phyloP scores from a whole-genome alignment of 2,113 vertebrate species.

The Furnarius figulus region DNA sequence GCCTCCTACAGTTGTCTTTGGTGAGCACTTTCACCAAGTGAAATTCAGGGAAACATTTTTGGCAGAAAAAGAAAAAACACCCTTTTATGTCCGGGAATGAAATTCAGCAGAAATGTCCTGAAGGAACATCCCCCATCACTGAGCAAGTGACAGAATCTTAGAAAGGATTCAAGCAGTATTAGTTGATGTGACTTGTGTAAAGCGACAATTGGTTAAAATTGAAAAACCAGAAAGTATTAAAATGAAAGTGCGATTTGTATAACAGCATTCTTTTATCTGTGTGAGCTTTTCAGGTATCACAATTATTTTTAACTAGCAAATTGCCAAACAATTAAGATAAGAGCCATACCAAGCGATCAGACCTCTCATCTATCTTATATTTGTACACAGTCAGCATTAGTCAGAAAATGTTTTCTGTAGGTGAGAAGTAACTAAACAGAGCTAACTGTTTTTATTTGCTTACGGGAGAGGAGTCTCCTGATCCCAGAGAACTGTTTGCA shows the following conservation, averaged over 20 bases:
- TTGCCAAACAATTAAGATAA: not conserved
- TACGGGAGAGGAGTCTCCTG: not conserved
- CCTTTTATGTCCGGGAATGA: not conserved
- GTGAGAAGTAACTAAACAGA: not conserved
- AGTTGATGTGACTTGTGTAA: not conserved
- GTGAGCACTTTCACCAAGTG: not conserved
- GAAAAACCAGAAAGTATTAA: not conserved
- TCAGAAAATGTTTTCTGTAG: not conserved
- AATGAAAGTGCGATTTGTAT: not conserved
- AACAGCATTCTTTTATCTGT: not conserved
- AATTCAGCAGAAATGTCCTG: not conserved
- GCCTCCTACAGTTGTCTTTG: not conserved
- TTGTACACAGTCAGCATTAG: not conserved
- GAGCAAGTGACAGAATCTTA: not conserved
- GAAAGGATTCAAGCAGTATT: not conserved
- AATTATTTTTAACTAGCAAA: not conserved
- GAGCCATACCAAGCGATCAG: not conserved
- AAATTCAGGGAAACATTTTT: not conserved
- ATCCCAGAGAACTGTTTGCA: no score
- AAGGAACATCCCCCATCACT: not conserved
- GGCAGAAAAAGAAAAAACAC: not conserved
- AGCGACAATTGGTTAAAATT: not conserved
- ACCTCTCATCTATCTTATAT: not conserved
- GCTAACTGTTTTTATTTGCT: fast-evolving
- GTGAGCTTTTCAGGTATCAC: fast-evolving